Evolutionary conservation across 2,113 vertebrate species (phyloP).

Genomic region (Caloenas nicobarica): DNA sequence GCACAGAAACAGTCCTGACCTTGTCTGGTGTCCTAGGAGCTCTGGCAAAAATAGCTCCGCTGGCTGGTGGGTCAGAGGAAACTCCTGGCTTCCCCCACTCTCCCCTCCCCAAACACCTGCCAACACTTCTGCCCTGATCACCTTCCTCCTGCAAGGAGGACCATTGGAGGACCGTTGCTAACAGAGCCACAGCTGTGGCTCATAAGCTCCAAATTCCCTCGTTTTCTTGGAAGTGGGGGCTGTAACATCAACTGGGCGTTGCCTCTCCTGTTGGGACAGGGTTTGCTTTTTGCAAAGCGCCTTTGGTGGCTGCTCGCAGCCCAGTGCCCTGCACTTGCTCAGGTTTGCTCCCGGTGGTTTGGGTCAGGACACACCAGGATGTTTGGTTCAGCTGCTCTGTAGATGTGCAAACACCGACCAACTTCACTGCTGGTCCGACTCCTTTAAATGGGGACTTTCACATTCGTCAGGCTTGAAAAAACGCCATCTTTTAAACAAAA

Average conservation of each 20-base stretch:
- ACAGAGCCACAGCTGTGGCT: background rate
- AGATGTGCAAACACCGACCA: slow-evolving; percentile 63
- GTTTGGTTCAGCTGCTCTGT: slow-evolving; percentile 68
- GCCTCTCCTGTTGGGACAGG: background rate
- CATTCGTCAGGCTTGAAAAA: slow-evolving; percentile 64
- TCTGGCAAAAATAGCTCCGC: background rate
- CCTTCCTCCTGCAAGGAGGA: background rate
- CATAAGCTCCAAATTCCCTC: background rate
- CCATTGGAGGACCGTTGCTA: too few relatives aligned
- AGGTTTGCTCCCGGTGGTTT: slow-evolving; percentile 50
- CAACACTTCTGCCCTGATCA: background rate
- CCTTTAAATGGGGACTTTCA: slow-evolving; percentile 76
- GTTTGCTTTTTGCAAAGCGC: slow-evolving; percentile 42
- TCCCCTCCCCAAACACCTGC: slow-evolving; percentile 18
- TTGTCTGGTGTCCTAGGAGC: background rate
- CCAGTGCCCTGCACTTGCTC: background rate
- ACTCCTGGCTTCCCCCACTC: background rate
- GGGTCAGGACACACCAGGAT: slow-evolving; percentile 66
- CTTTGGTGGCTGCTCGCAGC: background rate
- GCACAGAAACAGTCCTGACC: background rate
- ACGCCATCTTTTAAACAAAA: slow-evolving; percentile 54
- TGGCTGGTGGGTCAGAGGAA: background rate
- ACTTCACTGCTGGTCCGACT: slow-evolving; percentile 29
- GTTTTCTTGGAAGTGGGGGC: background rate
- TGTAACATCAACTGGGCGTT: background rate